A percentile compares a stretch with the other conserved stretches of the same genome.
These are phyloP conservation scores for Oreamnos americanus DNA, from an alignment of 2,113 vertebrate genomes.

Conservation along the genomic window DNA sequence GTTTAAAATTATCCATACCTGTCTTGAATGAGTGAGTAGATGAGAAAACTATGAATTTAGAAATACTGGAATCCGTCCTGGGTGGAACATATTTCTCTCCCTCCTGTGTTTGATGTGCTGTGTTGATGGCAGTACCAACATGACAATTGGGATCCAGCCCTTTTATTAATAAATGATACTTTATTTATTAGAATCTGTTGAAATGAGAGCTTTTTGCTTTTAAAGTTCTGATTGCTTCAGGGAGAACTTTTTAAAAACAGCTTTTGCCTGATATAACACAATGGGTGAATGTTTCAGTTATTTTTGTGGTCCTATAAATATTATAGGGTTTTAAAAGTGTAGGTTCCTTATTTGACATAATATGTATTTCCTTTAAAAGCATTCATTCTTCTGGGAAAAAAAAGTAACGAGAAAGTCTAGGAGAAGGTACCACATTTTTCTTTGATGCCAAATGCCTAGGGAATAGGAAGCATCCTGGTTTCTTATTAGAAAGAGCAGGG, in stretches of 20 bases:
- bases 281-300: neutral
- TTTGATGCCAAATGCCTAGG: neutral
- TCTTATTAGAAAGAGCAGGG: neutral
- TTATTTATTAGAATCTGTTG: neutral
- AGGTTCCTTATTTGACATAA: neutral
- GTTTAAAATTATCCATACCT: neutral
- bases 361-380: neutral
- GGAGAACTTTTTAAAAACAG: neutral
- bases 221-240: slow-evolving; percentile 2
- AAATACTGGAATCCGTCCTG: neutral
- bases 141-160: neutral
- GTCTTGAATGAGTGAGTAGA: neutral
- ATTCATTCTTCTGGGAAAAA: neutral
- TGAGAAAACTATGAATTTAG: slow-evolving; percentile 4
- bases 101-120: neutral
- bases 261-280: neutral
- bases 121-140: neutral
- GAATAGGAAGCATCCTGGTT: neutral
- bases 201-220: slow-evolving; percentile 2
- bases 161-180: neutral
- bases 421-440: neutral
- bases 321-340: neutral
- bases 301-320: neutral
- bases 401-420: neutral
- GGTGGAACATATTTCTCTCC: neutral